Evolutionary conservation across 2,888 invertebrate genomes (phyloP).

Genomic region (Idaea aversata): DNA sequence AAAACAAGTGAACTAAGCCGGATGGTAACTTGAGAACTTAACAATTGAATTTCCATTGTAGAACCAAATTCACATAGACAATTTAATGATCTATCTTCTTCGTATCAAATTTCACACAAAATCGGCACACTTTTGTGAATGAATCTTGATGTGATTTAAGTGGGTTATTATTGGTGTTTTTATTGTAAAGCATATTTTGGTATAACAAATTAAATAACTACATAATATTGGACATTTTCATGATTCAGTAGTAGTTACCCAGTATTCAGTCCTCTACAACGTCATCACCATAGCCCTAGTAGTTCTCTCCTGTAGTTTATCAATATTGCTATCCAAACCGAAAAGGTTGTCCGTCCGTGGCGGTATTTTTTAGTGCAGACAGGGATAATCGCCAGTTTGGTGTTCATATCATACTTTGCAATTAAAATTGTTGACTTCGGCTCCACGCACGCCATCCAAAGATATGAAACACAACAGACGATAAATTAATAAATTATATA

Average conservation of each 20-base stretch:
- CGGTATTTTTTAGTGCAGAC: neutral
- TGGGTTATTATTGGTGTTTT: conserved; percentile 3
- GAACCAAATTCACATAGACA: conserved; percentile 56
- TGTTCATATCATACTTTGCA: neutral
- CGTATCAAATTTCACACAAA: conserved; percentile 46
- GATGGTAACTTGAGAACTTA: conserved; percentile 67
- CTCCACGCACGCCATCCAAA: no score
- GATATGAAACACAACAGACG: no score
- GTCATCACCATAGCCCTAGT: no score
- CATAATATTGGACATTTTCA: no score
- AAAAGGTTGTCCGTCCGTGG: neutral
- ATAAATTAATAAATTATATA: no score
- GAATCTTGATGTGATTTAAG: conserved; percentile 37
- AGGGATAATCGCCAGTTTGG: no score
- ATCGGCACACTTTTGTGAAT: conserved; percentile 42
- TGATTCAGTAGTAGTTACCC: no score
- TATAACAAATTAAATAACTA: no score
- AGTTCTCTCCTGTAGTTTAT: no score
- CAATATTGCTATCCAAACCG: no score
- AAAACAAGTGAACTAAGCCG: conserved; percentile 35
- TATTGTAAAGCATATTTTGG: neutral
- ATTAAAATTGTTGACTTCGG: no score
- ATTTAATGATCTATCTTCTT: conserved; percentile 57
- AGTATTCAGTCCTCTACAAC: no score
- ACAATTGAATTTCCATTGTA: conserved; percentile 52